Evolutionary conservation across 2,888 invertebrate species (phyloP), one percentile per base, ranked within the genome.

Genomic region (Callyntrura sp.): DNA sequence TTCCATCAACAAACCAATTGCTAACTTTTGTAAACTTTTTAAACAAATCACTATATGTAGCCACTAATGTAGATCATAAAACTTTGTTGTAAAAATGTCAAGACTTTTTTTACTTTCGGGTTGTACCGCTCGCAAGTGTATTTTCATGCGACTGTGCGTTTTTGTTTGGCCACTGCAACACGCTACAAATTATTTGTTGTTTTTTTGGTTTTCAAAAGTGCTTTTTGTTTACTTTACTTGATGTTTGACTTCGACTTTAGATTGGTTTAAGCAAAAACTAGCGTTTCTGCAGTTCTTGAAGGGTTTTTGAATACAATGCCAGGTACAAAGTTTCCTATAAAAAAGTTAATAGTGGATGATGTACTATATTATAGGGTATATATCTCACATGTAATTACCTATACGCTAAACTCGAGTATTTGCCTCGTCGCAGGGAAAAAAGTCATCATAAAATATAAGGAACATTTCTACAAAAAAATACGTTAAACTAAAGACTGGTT

Each of bases 101-200:
- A 65, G 17, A 65, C 62, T 62, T 62, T 23, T 62, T 57, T 17
- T 17, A 57, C n/a, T 57, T 57, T 57, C 11, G 5, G 6, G 14
- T 60, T 60, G 23, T 9, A 23, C 9, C 57, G 57, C 23, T 35
- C 28, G 28, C 65, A 28, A 28, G 28, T 65, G 2, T 65, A n/a
- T 65, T 65, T 65, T 65, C n/a, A 28, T 35, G 65, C 65, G 28
- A 65, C 35, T 35, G 14, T 23, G 14, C 4, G 65, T 65, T 65
- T 65, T 65, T 65, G 65, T 65, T 65, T 45, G 70, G 70, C 35
- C 23, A 70, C 9, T 70, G 70, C 43, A 70, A 43, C 51, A n/a
- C 23, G 70, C 43, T 70, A 70, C 70, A 70, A 28, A 28, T 65
- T 65, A 65, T 65, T 65, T 65, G 28, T 17, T 70, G 28, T 17